Conservation (phyloP, 1,140 invertebrate genomes). For the Littorina saxatilis region DNA sequence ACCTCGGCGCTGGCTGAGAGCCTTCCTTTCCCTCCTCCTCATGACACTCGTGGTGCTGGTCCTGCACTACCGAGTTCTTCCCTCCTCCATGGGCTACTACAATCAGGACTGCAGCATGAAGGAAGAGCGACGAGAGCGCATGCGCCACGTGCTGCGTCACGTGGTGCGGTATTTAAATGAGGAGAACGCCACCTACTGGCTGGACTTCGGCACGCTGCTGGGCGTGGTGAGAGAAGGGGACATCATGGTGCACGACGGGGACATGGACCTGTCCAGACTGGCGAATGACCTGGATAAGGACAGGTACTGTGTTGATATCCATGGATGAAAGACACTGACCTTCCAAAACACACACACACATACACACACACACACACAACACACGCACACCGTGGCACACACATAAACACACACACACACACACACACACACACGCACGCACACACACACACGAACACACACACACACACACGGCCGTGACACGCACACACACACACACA, state of each 20-base stretch:
- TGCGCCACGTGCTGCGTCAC: background rate
- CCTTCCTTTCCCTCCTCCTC: background rate
- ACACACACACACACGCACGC: conserved; percentile 4
- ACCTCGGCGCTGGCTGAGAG: too few species aligned
- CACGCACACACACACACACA: background rate
- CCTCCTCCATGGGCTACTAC: conserved; percentile 15
- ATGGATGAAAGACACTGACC: background rate
- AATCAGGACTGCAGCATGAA: background rate
- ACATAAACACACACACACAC: background rate
- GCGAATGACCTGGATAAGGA: background rate
- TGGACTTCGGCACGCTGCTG: conserved; percentile 12
- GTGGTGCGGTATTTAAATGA: background rate
- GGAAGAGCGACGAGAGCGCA: background rate
- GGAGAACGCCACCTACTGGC: conserved; percentile 23
- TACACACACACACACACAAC: conserved; percentile 7
- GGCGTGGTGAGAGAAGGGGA: background rate
- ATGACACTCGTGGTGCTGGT: background rate
- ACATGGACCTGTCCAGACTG: conserved; percentile 3
- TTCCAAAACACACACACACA: background rate
- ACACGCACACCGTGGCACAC: background rate
- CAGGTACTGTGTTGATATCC: background rate
- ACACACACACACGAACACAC: background rate
- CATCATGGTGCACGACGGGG: conserved; percentile 19
- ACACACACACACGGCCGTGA: too few species aligned
- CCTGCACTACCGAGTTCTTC: background rate